Evolutionary conservation across 2,113 vertebrate species (phyloP).

Genomic region (Notechis scutatus): DNA sequence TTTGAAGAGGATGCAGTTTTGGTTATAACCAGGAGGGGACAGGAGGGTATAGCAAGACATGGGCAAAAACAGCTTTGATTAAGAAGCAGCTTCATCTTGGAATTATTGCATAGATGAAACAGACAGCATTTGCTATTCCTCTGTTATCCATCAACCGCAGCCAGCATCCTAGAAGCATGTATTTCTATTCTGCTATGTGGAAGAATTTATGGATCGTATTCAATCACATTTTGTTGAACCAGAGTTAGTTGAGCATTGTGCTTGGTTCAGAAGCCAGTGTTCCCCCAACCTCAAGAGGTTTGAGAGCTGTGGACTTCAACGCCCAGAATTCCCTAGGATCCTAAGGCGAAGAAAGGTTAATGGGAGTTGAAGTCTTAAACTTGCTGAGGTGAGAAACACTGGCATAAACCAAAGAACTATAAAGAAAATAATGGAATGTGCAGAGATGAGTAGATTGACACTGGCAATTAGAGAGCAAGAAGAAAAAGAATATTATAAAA

Average conservation of each 20-base stretch:
- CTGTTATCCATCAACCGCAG: no score
- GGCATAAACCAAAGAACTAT: background rate
- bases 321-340: background rate
- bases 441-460: no score
- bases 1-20: background rate
- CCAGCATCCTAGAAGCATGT: background rate
- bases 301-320: background rate
- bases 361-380: background rate
- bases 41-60: background rate
- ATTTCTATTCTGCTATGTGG: background rate
- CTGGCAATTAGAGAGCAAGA: no score
- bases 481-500: no score
- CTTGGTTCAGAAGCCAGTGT: background rate
- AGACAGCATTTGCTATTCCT: background rate
- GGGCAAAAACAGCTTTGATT: background rate
- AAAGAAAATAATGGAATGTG: no score
- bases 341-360: background rate
- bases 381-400: background rate
- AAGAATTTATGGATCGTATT: background rate
- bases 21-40: background rate
- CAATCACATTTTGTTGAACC: background rate
- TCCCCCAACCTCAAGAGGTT: background rate
- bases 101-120: background rate
- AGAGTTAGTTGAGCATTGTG: background rate
- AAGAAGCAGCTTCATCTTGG: background rate